These are phyloP conservation scores for Bombus cullumanus DNA, from an alignment of 1,140 invertebrate genomes.

Conservation along the genomic window DNA sequence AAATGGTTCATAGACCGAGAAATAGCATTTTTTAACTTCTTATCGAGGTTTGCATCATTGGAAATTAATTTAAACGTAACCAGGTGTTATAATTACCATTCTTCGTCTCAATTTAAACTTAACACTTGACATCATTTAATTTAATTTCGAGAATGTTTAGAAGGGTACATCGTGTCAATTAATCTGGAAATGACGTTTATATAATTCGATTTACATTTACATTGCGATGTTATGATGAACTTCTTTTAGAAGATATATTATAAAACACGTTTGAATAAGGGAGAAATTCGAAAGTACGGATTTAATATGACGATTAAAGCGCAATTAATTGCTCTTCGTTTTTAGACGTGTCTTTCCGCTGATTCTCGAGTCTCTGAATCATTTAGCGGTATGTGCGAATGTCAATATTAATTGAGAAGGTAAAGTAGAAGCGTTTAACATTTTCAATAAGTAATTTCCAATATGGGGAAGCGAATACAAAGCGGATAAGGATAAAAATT, in stretches of 20 bases:
- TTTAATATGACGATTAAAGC: not conserved
- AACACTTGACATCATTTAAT: not conserved
- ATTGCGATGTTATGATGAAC: not conserved
- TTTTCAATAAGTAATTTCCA: constrained; percentile 25
- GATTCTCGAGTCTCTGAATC: constrained; percentile 64
- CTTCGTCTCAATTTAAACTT: not conserved
- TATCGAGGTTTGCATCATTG: not conserved
- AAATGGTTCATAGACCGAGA: constrained; percentile 50
- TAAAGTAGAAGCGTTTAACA: constrained; percentile 40
- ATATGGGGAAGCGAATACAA: not conserved
- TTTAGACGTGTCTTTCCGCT: constrained; percentile 33
- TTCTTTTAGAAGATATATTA: not conserved
- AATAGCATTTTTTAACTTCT: constrained; percentile 28
- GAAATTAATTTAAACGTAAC: not conserved
- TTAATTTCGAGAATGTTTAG: not conserved
- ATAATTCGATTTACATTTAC: constrained; percentile 1
- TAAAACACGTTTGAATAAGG: not conserved
- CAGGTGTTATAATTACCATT: not conserved
- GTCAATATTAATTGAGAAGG: constrained; percentile 65
- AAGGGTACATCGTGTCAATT: constrained; percentile 51
- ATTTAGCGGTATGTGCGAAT: constrained; percentile 53
- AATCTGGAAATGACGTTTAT: constrained; percentile 26
- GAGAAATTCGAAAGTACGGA: constrained; percentile 17
- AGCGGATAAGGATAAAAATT: not conserved
- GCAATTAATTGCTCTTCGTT: not conserved